Conservation (phyloP, 2,113 vertebrate species). For the Sula dactylatra region DNA sequence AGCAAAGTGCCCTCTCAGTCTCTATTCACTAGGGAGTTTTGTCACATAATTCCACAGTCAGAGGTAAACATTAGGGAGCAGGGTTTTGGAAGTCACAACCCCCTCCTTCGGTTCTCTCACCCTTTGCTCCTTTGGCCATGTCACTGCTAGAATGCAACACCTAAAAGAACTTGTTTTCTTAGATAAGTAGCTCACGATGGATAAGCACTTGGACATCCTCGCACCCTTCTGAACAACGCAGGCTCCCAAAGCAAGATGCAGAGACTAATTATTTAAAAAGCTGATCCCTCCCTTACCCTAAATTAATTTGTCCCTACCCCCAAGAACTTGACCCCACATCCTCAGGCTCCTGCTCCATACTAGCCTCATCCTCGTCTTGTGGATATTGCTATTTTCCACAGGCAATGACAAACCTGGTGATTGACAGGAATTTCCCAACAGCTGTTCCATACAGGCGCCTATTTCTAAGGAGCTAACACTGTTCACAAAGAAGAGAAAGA, state of each 20-base stretch:
- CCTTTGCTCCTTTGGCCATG: background rate
- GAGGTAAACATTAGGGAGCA: background rate
- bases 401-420: background rate
- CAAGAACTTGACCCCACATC: background rate
- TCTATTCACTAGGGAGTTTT: background rate
- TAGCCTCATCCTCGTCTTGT: background rate
- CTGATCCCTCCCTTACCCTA: background rate
- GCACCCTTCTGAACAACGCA: background rate
- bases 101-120: background rate
- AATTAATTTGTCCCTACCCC: background rate
- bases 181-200: background rate
- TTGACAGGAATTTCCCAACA: background rate
- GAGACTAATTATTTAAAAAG: background rate
- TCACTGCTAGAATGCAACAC: background rate
- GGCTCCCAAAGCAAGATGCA: background rate
- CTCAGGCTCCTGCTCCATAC: background rate
- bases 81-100: background rate
- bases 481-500: background rate
- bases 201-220: background rate
- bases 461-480: background rate
- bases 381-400: background rate
- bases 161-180: background rate
- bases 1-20: background rate
- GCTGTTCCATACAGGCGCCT: accelerated
- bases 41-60: background rate